Percentiles rank a stretch among this genome's conserved stretches.
Evolutionary conservation across 2,888 invertebrate species (phyloP).

Genomic region (Scaptomyza flava): DNA sequence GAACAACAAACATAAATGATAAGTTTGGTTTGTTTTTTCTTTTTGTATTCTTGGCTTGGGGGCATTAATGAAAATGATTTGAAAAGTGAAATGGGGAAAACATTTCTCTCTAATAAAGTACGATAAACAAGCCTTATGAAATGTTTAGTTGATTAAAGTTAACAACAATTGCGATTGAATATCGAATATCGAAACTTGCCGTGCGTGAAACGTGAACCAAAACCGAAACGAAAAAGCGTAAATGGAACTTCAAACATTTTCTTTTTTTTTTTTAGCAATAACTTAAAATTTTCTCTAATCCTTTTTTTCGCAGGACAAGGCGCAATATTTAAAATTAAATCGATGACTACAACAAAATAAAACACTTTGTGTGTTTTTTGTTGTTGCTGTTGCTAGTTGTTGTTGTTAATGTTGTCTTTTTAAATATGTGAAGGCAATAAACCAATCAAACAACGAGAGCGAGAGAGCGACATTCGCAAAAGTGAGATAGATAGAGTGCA

Average conservation of each 20-base stretch:
- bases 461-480: not conserved
- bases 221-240: constrained; percentile 8
- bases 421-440: constrained; percentile 46
- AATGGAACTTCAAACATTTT: not conserved
- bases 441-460: constrained; percentile 1
- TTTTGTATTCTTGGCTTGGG: not conserved
- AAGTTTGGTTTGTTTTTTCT: constrained; percentile 1
- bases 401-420: not conserved
- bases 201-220: too few relatives aligned
- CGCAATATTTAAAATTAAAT: constrained; percentile 1
- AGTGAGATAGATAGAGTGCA: not conserved
- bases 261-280: not conserved
- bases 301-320: constrained; percentile 6
- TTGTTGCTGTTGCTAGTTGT: not conserved
- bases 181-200: too few relatives aligned
- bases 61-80: too few relatives aligned
- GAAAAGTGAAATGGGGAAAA: too few relatives aligned
- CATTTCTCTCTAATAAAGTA: too few relatives aligned
- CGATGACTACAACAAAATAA: not conserved
- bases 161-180: too few relatives aligned
- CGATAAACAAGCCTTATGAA: too few relatives aligned
- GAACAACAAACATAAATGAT: constrained; percentile 22
- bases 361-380: constrained; percentile 10
- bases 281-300: not conserved
- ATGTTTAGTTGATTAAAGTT: too few relatives aligned